A percentile compares a stretch with the other conserved stretches of the same genome.
phyloP scores from a whole-genome alignment of 2,113 vertebrate genomes.

The Myiagra hebetior region DNA sequence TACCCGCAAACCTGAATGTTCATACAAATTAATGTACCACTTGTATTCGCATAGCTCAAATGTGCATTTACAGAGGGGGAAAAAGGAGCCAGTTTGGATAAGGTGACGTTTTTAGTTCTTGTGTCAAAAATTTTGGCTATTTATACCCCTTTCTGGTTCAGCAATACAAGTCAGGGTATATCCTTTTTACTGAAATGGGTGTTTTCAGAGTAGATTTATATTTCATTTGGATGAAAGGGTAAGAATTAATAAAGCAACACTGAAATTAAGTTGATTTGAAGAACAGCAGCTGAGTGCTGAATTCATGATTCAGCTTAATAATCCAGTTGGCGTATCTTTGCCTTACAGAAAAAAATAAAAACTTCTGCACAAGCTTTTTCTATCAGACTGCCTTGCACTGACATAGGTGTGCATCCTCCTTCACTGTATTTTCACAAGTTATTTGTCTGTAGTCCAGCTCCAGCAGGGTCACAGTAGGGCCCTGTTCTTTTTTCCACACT shows the following conservation, averaged over 20 bases:
- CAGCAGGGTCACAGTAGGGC: background rate
- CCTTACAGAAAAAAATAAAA: background rate
- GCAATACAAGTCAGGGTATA: background rate
- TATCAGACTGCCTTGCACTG: background rate
- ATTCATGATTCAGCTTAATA: background rate
- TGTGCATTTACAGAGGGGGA: background rate
- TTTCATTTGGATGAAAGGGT: background rate
- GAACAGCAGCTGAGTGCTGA: background rate
- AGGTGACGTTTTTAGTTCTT: background rate
- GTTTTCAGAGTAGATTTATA: background rate
- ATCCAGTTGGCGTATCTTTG: background rate
- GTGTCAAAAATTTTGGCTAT: background rate
- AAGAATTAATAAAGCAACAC: background rate
- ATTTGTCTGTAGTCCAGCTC: background rate
- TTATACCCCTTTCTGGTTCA: background rate
- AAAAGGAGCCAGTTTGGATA: background rate
- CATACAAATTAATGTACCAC: background rate
- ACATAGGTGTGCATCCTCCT: background rate
- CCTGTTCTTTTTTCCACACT: background rate
- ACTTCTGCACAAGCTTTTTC: background rate
- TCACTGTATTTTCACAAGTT: background rate
- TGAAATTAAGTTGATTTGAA: background rate
- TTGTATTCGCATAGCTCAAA: background rate
- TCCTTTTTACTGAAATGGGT: background rate
- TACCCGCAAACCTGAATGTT: background rate